Evolutionary conservation across 2,888 invertebrate genomes (phyloP), one percentile per base, ranked within the genome.

Genomic region (Peribatodes rhomboidaria): DNA sequence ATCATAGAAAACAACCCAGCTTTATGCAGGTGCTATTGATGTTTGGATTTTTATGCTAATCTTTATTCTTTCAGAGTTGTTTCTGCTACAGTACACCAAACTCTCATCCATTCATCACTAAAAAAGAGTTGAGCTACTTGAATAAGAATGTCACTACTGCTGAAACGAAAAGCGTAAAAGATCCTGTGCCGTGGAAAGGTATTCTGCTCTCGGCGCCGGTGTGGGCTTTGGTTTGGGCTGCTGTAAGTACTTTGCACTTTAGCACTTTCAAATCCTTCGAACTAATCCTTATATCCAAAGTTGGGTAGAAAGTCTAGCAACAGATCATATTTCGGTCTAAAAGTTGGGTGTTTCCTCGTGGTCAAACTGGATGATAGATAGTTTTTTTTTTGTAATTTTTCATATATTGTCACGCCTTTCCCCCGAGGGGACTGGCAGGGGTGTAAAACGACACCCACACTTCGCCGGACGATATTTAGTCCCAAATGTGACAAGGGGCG

Each of bases 191-290:
- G 0, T 97, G 97, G 96, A 94, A 91, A 74, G 94, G 93, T 0
- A 94, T 97, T 27, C 77, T 96, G 6, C 94, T 94, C 1, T 96
- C 95, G 3, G 88, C 94, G n/a, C 95, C 97, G 0, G 92, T 96
- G 67, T 95, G 96, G 94, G 97, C 97, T 0, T 81, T 97, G 14
- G 95, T 97, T 13, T 94, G 93, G 54, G 97, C 96, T 66, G 96
- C 96, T 71, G 93, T 94, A 77, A 94, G 94, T 88, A 64, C 44
- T 14, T 22, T 54, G 14, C 9, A 27, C 6, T 27, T 27, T 27
- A 6, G 27, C 27, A 27, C 10, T 37, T 33, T 11, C 42, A 11
- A 55, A 35, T 46, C 14, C 6, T 37, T 3, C n/a, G n/a, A 37
- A 3, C n/a, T 37, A 4, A 6, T 2, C 0, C 3, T 37, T 35